Evolutionary conservation across 2,797 vertebrate genomes (phyloP).

Genomic region (Sebastes aleutianus): DNA sequence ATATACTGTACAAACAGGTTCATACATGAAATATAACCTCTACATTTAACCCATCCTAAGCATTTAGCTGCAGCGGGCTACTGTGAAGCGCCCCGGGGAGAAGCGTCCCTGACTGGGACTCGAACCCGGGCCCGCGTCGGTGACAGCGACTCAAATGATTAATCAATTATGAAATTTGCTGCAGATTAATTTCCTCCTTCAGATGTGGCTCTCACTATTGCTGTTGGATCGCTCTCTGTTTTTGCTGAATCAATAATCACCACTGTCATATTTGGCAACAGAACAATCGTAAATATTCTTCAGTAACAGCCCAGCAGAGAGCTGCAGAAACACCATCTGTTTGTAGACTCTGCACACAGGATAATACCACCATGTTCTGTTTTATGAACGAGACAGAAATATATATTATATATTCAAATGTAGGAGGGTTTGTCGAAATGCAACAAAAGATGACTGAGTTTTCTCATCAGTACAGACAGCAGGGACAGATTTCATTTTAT

Average conservation of each 20-base stretch:
- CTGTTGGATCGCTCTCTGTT: not conserved
- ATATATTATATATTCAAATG: not conserved
- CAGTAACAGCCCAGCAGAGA: not conserved
- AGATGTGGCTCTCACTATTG: not conserved
- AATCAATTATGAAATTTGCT: not conserved
- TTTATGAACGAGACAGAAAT: not conserved
- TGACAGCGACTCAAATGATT: slow-evolving; percentile 63
- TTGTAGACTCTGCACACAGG: not conserved
- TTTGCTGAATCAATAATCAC: not conserved
- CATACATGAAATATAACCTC: too few relatives aligned
- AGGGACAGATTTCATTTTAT: not conserved
- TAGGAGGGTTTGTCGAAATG: not conserved
- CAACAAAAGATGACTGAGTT: not conserved
- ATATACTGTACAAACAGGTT: too few relatives aligned
- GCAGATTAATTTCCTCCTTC: not conserved
- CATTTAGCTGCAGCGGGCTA: too few relatives aligned
- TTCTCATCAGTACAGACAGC: not conserved
- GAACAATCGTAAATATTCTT: not conserved
- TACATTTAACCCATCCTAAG: too few relatives aligned
- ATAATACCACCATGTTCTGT: not conserved
- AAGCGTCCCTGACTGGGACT: slow-evolving; percentile 75
- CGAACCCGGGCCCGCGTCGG: slow-evolving; percentile 75
- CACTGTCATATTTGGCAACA: not conserved
- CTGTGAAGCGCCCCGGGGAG: too few relatives aligned
- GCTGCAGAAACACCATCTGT: not conserved